Evolutionary conservation across 2,113 vertebrate species (phyloP).

Genomic region (Pygoscelis adeliae): DNA sequence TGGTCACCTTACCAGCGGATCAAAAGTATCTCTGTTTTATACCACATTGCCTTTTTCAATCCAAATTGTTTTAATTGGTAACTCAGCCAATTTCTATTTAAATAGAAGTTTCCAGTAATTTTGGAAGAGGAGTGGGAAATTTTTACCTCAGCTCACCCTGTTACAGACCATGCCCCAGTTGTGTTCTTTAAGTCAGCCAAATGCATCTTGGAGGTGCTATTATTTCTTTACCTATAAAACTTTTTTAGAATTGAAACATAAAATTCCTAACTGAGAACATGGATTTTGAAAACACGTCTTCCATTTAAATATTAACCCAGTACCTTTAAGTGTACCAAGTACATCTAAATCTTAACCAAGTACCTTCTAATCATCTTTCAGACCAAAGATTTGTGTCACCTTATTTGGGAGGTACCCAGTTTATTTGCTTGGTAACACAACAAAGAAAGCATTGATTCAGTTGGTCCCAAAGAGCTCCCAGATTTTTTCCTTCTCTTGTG

Average conservation of each 20-base stretch:
- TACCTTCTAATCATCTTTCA: neutral
- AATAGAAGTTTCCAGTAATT: slow-evolving; percentile 67
- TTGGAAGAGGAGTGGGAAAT: slow-evolving; percentile 56
- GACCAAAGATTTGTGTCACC: neutral
- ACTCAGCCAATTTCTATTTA: slow-evolving; percentile 65
- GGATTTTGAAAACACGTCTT: slow-evolving; percentile 34
- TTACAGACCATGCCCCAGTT: slow-evolving; percentile 22
- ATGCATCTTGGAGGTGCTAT: slow-evolving; percentile 17
- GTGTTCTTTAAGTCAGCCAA: slow-evolving; percentile 41
- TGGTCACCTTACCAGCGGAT: slow-evolving; percentile 44
- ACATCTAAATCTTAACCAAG: neutral
- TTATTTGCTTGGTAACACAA: neutral
- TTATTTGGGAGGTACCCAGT: neutral
- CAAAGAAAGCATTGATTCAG: neutral
- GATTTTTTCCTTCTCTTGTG: neutral
- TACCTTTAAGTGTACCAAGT: neutral
- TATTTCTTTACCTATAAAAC: slow-evolving; percentile 23
- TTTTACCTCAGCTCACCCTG: slow-evolving; percentile 57
- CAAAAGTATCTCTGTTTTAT: slow-evolving; percentile 57
- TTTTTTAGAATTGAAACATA: slow-evolving; percentile 16
- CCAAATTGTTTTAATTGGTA: slow-evolving; percentile 59
- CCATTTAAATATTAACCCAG: slow-evolving; percentile 16
- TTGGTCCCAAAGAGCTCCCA: neutral
- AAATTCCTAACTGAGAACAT: slow-evolving; percentile 13
- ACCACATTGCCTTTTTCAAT: slow-evolving; percentile 43